Base-by-base conservation (phyloP, 2,888 invertebrate genomes). In the Tachina lurida region DNA sequence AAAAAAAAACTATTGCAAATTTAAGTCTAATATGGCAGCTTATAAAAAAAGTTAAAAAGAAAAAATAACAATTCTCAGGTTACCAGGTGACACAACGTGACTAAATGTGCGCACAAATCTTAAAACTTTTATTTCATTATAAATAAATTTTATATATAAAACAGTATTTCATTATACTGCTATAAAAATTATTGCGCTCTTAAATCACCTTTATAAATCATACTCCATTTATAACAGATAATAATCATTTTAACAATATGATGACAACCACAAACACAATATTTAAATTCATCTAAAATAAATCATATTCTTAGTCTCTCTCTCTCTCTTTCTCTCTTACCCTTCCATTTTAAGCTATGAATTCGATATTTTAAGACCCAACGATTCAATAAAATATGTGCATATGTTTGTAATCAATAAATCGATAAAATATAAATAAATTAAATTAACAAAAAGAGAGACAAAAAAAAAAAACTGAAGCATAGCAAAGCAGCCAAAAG, bases 181-280 rank as follows among this genome's bases (percentile, higher is more conserved):
- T 76, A 56, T n/a, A 56, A 58, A 41, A 15, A 41, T 45, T 67
- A 8, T 68, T 60, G 65, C 49, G 52, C 15, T 43, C 43, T 17
- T 45, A 60, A 71, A 65, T 65, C 74, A 68, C 41, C 43, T 79
- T 80, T 83, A 86, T 86, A 83, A 86, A 86, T 86, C 76, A 86
- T 67, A 76, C 56, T 83, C 71, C 60, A 76, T 73, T 77, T 83
- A 65, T 15, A 70, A 75, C 17, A 52, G 79, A 86, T 83, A 79
- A 77, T 49, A 79, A 86, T 86, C 86, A 49, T 76, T 86, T 76
- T 60, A 86, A 83, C 82, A 83, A 80, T 86, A 83, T 86, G 86
- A 86, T 86, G 86, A 86, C 86, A 86, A 83, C 83, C 63, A 83
- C 71, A 73, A 83, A 86, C 86, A 86, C 86, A 86, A 76, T 83